Evolutionary conservation across 2,113 vertebrate genomes (phyloP).

Genomic region (Ctenodactylus gundi): DNA sequence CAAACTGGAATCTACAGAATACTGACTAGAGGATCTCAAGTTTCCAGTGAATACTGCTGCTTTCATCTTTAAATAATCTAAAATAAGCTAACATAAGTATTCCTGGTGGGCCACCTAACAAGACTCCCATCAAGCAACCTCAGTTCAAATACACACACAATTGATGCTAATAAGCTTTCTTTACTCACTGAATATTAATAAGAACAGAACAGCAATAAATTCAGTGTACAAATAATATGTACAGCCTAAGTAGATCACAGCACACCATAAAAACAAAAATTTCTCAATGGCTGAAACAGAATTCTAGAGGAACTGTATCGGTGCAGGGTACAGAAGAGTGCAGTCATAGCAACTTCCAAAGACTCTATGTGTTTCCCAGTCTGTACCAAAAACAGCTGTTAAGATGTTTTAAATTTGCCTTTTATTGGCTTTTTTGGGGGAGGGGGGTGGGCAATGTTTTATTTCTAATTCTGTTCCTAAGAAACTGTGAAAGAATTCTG

Average conservation of each 20-base stretch:
- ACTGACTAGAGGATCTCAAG: not conserved
- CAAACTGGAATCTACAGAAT: not conserved
- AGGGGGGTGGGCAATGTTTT: not conserved
- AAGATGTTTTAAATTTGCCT: not conserved
- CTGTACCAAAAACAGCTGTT: not conserved
- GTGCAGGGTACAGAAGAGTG: not conserved
- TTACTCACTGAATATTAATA: not conserved
- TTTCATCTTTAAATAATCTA: not conserved
- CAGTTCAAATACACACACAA: not conserved
- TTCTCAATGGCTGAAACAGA: not conserved
- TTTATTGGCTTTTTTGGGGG: not conserved
- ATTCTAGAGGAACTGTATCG: not conserved
- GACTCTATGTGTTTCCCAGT: not conserved
- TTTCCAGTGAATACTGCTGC: not conserved
- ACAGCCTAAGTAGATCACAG: not conserved
- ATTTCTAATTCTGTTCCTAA: conserved; percentile 9
- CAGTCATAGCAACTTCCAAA: not conserved
- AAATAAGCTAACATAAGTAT: conserved; percentile 25
- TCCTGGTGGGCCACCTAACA: not conserved
- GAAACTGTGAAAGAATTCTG: too few relatives aligned
- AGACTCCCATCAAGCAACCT: not conserved
- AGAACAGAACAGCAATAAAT: conserved; percentile 7
- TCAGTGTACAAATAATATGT: not conserved
- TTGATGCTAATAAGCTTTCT: not conserved
- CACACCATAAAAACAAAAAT: not conserved